A percentile compares a stretch with the other conserved stretches of the same genome.
Evolutionary conservation across 2,888 invertebrate genomes (phyloP).

Genomic region (Chloromyia formosa): DNA sequence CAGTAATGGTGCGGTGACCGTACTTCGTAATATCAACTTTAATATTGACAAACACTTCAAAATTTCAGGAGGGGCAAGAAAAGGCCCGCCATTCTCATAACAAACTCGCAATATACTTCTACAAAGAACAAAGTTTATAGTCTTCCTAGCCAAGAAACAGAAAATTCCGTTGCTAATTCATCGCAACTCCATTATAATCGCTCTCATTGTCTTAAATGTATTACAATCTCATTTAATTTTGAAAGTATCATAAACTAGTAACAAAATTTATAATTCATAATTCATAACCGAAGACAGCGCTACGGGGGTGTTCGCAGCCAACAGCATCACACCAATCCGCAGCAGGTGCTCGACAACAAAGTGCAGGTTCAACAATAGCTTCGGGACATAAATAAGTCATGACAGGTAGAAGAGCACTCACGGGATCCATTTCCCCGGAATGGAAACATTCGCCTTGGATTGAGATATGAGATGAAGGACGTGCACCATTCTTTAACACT

Average conservation of each 20-base stretch:
- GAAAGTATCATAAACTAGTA: slow-evolving; percentile 36
- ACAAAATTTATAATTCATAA: slow-evolving; percentile 38
- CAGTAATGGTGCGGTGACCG: too few species aligned
- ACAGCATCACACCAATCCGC: background rate
- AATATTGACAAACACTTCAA: too few species aligned
- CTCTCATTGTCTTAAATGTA: slow-evolving; percentile 20
- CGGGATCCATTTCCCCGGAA: slow-evolving; percentile 42
- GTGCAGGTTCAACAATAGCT: slow-evolving; percentile 41
- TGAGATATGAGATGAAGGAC: slow-evolving; percentile 34
- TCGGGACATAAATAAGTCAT: slow-evolving; percentile 40
- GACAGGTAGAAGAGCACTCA: slow-evolving; percentile 43
- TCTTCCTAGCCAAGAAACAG: background rate
- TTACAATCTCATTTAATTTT: slow-evolving; percentile 24
- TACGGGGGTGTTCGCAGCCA: slow-evolving; percentile 8
- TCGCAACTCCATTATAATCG: slow-evolving; percentile 7
- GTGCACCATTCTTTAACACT: slow-evolving; percentile 24
- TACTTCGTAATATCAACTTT: too few species aligned
- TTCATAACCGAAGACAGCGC: slow-evolving; percentile 38
- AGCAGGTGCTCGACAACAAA: slow-evolving; percentile 17
- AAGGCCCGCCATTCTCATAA: too few species aligned
- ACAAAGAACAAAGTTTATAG: too few species aligned
- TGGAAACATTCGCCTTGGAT: slow-evolving; percentile 11
- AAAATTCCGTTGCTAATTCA: background rate
- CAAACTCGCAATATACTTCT: too few species aligned
- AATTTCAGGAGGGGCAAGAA: too few species aligned